phyloP scores from a whole-genome alignment of 2,888 invertebrate species.

The Athalia rosae region DNA sequence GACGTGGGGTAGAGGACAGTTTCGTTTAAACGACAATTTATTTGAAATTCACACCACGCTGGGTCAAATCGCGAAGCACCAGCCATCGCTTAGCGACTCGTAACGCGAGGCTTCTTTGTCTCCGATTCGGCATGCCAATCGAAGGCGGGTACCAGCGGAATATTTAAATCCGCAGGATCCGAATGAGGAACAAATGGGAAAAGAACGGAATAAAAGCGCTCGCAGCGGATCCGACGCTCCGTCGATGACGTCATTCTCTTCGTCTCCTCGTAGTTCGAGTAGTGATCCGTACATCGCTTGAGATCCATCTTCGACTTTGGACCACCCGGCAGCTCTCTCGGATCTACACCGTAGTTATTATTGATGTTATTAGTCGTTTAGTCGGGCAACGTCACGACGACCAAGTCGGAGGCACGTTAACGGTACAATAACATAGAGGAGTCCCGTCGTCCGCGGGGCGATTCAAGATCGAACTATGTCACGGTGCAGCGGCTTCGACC shows the following conservation, averaged over 20 bases:
- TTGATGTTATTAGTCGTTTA: not conserved
- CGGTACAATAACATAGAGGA: not conserved
- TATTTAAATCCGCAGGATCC: conserved; percentile 15
- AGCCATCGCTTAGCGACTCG: conserved; percentile 22
- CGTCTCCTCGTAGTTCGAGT: not conserved
- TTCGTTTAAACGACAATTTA: conserved; percentile 39
- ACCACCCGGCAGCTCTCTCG: conserved; percentile 5
- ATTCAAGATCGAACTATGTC: not conserved
- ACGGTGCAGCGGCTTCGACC: no score
- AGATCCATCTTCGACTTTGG: not conserved
- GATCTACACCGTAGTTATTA: not conserved
- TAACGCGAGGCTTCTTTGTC: not conserved
- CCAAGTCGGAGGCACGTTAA: not conserved
- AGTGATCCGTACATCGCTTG: not conserved
- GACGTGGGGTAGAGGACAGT: conserved; percentile 8
- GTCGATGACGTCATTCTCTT: conserved; percentile 21
- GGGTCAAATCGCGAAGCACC: conserved; percentile 31
- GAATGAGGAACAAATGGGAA: not conserved
- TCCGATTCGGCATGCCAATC: conserved; percentile 29
- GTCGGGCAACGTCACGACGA: not conserved
- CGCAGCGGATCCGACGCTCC: conserved; percentile 16
- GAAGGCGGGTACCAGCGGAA: conserved; percentile 23
- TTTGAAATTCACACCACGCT: conserved; percentile 38
- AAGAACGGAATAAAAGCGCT: not conserved
- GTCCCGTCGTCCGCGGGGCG: not conserved